Evolutionary conservation across 2,113 vertebrate species (phyloP), one percentile per base, ranked within the genome.

Genomic region (Boleophthalmus pectinirostris): DNA sequence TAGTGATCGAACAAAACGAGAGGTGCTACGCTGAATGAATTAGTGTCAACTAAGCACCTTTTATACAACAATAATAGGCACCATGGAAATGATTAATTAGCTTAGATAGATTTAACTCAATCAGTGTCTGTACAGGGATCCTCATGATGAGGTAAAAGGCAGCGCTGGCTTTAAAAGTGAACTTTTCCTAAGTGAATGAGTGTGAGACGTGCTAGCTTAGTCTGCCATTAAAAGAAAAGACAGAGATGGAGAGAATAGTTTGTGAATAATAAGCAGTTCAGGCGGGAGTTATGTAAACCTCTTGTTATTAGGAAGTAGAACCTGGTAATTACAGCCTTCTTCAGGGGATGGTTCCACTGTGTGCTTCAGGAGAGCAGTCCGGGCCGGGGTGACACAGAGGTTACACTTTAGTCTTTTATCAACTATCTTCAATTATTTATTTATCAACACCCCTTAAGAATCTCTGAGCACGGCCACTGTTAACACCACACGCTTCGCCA

Each of bases 31-130:
- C 73, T 57, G 49, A 76, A 12, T 92, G 88, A 92, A 90, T 89
- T 69, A 79, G 76, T 88, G 87, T 92, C 88, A 90, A 85, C 87
- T 91, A 89, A 92, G 88, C 90, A 91, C 85, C 87, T 92, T 91
- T 88, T 82, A 78, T 82, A 73, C 81, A 78, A 85, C 85, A 84
- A 87, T 88, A 91, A 88, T 81, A 85, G 63, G 72, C 87, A 86
- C 81, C 89, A 88, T 87, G 74, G 85, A 83, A 88, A 82, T 85
- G 77, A 90, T 89, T 87, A 91, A 91, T 88, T 90, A 84, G 77
- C 80, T 74, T 81, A 78, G 72, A 90, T 85, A 73, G 81, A 84
- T 89, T 66, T 68, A 85, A 84, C 83, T 86, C 75, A 86, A 83
- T 90, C 82, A 75, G 82, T 64, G 72, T 58, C 74, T 86, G 69